Base-by-base conservation (phyloP, 2,888 invertebrate genomes). In the Drosophila setosimentum region DNA sequence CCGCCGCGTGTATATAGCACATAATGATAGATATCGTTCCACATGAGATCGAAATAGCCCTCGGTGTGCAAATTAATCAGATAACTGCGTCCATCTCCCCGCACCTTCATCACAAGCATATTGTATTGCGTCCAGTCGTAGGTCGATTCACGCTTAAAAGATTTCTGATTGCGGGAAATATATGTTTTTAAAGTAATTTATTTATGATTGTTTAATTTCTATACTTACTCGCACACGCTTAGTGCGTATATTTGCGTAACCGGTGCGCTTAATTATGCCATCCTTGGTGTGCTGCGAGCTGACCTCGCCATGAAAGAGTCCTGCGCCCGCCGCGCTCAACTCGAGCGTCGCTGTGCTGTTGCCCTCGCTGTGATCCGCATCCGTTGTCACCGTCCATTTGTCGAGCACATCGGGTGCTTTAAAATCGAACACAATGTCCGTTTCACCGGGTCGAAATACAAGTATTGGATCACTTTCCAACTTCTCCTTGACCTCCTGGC, bases 81-180 rank as follows among this genome's bases (percentile, higher is more conserved):
- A 93, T 99, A 99, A 2, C 96, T 95, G 65, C 99, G 94, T 4
- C 99, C 99, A 93, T 99, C 99, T 0, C 99, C 99, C 78, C 99
- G 94, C 2, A 98, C 94, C 93, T 96, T 95, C 88, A 99, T 91
- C 2, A 98, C 95, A 18, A 93, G 89, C 62, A 95, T 95, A 82
- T 97, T 98, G 92, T 97, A 99, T 3, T 93, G 80, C 2, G 93
- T 92, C 98, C 98, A 99, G 90, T 98, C 95, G 79, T 95, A 95
- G 21, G 95, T 95, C 0, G 94, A 69, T 8, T 95, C 94, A 6
- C 98, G 94, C 92, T 95, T 95, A 91, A 98, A 98, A 0, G 98
- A 97, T 95, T 96, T 97, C 96, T 96, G 91, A 21, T 2, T 4
- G 45, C 18, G n/a, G 32, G 5, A 24, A 8, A 6, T 8, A 24